Evolutionary conservation across 2,113 vertebrate species (phyloP).

Genomic region (Pollachius pollachius): DNA sequence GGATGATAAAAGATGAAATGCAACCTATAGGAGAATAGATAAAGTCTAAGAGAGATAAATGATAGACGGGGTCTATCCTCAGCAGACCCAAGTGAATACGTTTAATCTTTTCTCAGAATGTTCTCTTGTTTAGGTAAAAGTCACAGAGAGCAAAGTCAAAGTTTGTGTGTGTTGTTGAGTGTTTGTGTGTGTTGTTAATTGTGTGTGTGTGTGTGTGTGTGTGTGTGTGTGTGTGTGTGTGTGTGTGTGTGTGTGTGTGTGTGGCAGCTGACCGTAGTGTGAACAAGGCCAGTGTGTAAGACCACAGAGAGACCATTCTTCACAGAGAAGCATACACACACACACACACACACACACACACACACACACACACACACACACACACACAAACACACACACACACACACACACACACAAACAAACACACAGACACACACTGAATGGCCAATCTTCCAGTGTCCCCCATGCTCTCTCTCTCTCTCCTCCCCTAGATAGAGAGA

Average conservation of each 20-base stretch:
- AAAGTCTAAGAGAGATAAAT: too few relatives aligned
- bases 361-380: conserved; percentile 22
- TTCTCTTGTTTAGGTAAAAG: conserved; percentile 46
- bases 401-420: conserved; percentile 1
- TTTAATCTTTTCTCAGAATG: conserved; percentile 45
- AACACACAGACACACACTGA: conserved; percentile 2
- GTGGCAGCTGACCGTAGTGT: conserved; percentile 65
- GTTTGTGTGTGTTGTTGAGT: conserved; percentile 6
- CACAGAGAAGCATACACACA: conserved; percentile 28
- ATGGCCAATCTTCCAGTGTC: neutral
- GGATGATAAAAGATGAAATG: too few relatives aligned
- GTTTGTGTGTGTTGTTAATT: conserved; percentile 7
- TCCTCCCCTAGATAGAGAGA: too few relatives aligned
- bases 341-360: conserved; percentile 10
- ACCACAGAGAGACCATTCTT: conserved; percentile 65
- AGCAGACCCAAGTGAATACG: conserved; percentile 23
- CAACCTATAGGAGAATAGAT: too few relatives aligned
- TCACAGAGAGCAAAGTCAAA: conserved; percentile 1
- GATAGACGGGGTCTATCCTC: neutral
- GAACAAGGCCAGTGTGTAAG: conserved; percentile 61
- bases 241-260: conserved; percentile 16
- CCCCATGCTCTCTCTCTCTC: conserved; percentile 19
- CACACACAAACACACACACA: conserved; percentile 6
- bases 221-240: conserved; percentile 15
- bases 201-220: conserved; percentile 9